Percentiles rank a stretch among this genome's conserved stretches.
phyloP scores from a whole-genome alignment of 2,113 vertebrate species.

The Thomomys bottae region DNA sequence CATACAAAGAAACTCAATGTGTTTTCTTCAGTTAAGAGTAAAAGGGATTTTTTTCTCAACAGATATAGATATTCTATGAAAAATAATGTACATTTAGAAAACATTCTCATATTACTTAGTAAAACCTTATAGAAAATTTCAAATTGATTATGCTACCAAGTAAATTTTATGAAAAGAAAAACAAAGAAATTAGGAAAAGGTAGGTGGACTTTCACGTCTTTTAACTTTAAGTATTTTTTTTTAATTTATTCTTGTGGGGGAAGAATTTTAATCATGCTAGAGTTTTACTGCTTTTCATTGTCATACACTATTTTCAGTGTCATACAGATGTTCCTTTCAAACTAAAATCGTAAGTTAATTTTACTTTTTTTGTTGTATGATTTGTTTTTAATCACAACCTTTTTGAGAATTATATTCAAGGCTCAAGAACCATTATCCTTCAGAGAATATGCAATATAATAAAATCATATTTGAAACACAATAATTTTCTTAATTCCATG shows the following conservation, averaged over 20 bases:
- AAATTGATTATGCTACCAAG: slow-evolving; percentile 18
- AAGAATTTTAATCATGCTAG: slow-evolving; percentile 32
- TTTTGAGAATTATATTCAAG: slow-evolving; percentile 61
- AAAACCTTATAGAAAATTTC: slow-evolving; percentile 52
- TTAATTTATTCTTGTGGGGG: slow-evolving; percentile 70
- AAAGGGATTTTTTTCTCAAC: slow-evolving; percentile 58
- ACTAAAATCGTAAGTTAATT: slow-evolving; percentile 76
- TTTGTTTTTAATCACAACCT: slow-evolving; percentile 79
- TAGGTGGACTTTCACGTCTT: slow-evolving; percentile 10
- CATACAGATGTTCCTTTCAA: slow-evolving; percentile 66
- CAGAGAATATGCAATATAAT: slow-evolving; percentile 68
- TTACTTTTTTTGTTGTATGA: slow-evolving; percentile 65
- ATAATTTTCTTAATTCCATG: slow-evolving; percentile 80
- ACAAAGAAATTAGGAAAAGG: slow-evolving; percentile 55
- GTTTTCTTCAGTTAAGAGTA: slow-evolving; percentile 53
- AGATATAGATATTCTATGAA: slow-evolving; percentile 41
- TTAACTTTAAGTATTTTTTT: slow-evolving; percentile 42
- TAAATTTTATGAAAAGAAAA: slow-evolving; percentile 53
- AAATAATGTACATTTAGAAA: slow-evolving; percentile 44
- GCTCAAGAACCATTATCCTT: slow-evolving; percentile 68
- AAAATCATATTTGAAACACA: slow-evolving; percentile 77
- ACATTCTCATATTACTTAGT: neutral
- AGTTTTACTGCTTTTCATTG: slow-evolving; percentile 55
- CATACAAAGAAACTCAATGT: slow-evolving; percentile 36
- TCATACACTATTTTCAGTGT: slow-evolving; percentile 62